phyloP scores from a whole-genome alignment of 2,113 vertebrate genomes.

The Cyanoderma ruficeps region DNA sequence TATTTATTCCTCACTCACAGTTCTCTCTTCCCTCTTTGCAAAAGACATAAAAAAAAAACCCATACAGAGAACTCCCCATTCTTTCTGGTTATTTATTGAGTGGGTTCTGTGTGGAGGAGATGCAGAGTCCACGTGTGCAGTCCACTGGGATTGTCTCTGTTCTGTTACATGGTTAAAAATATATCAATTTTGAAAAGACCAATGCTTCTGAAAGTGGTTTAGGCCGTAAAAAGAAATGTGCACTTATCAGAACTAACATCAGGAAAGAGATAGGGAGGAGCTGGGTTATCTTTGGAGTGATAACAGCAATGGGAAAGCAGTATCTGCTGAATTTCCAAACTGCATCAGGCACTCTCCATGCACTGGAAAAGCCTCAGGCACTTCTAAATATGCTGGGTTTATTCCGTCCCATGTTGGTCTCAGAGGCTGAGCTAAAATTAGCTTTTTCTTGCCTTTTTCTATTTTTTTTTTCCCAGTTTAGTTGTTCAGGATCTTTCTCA shows the following conservation, averaged over 20 bases:
- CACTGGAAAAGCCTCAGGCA: conserved; percentile 12
- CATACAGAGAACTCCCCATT: not conserved
- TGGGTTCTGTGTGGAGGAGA: not conserved
- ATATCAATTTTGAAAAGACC: not conserved
- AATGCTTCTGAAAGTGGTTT: not conserved
- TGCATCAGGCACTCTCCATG: not conserved
- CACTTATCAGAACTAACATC: not conserved
- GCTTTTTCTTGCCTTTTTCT: not conserved
- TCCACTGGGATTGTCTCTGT: not conserved
- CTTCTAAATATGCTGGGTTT: not conserved
- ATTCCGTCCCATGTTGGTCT: not conserved
- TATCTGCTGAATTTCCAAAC: not conserved
- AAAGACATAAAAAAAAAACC: not conserved
- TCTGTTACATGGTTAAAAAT: not conserved
- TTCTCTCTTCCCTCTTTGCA: not conserved
- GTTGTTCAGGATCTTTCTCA: not conserved
- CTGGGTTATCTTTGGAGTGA: not conserved
- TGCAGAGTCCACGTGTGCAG: not conserved
- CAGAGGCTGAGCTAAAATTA: conserved; percentile 2
- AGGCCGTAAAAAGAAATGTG: not conserved
- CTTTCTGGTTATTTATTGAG: not conserved
- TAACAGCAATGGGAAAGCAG: not conserved
- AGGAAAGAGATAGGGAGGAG: not conserved
- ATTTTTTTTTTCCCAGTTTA: not conserved
- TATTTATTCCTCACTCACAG: not conserved